Percentiles rank a stretch among this genome's conserved stretches.
These are phyloP conservation scores for Tragelaphus oryx DNA, from an alignment of 2,797 vertebrate genomes.

Conservation along the genomic window DNA sequence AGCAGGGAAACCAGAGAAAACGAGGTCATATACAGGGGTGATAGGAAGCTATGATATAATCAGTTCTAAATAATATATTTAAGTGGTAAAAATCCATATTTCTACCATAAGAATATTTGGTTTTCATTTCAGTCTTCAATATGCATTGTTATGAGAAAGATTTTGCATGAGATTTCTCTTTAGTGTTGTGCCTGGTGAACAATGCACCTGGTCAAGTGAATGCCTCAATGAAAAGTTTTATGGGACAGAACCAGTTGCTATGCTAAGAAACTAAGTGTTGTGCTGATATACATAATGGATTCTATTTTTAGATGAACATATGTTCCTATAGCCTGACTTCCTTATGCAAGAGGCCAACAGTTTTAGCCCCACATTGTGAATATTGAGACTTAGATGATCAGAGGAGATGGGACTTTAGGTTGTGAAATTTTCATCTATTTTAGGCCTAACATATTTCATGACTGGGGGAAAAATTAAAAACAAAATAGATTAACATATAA, in stretches of 20 bases:
- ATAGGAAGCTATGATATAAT: neutral
- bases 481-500: neutral
- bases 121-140: neutral
- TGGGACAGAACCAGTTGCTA: conserved; percentile 65
- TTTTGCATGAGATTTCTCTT: conserved; percentile 9
- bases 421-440: neutral
- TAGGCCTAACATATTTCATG: neutral
- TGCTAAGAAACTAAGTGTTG: conserved; percentile 49
- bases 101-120: neutral
- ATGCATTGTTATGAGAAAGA: neutral
- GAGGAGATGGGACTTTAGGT: neutral
- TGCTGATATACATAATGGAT: conserved; percentile 59
- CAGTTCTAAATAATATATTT: neutral
- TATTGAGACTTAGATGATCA: neutral
- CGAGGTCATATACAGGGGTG: neutral
- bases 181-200: neutral
- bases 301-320: conserved; percentile 60
- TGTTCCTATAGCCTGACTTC: too few species aligned
- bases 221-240: conserved; percentile 55
- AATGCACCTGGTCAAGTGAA: conserved; percentile 46
- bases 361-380: neutral
- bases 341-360: too few species aligned
- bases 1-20: neutral
- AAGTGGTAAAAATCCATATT: neutral
- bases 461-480: neutral